Evolutionary conservation across 2,888 invertebrate species (phyloP), one percentile per base, ranked within the genome.

Genomic region (Hypena proboscidalis): DNA sequence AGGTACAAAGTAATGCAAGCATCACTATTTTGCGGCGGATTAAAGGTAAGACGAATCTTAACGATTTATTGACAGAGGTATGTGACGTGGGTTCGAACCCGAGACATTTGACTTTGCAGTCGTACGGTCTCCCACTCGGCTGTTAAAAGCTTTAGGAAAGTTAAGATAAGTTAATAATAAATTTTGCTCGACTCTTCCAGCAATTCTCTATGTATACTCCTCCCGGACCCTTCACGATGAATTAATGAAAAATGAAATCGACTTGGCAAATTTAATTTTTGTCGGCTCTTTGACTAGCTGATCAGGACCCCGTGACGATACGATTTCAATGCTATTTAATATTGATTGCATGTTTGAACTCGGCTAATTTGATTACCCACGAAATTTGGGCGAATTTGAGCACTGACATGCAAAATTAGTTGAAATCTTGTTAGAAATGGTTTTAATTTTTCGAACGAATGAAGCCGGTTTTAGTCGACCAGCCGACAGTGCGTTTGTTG

Each of bases 221-320:
- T n/a, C 11, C 37, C 17, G 64, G 76, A 75, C 80, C 80, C 83
- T 67, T 70, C 75, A 74, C 80, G 75, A 83, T 76, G 83, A 85
- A 87, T 87, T 85, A 87, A 88, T 87, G 87, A 86, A 85, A 88
- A 86, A 87, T 87, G 81, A 85, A 87, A 88, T 86, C 84, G 84
- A 85, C 86, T 85, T 81, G 81, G 83, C 78, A 83, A 87, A 87
- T 87, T 85, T 80, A 84, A 83, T 87, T 84, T 85, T 85, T 84
- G 80, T 72, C 64, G 71, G 67, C 66, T 64, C 67, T 73, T 67
- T 67, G 67, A 56, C 61, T 59, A 51, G 61, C 67, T 78, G 77
- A 79, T 83, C 81, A 71, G 65, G 66, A 62, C 67, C 22, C 56
- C 48, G 59, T 58, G 59, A 72, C 41, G 68, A 70, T 58, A 55